Evolutionary conservation across 1,140 invertebrate species (phyloP).

Genomic region (Chlorops oryzae): DNA sequence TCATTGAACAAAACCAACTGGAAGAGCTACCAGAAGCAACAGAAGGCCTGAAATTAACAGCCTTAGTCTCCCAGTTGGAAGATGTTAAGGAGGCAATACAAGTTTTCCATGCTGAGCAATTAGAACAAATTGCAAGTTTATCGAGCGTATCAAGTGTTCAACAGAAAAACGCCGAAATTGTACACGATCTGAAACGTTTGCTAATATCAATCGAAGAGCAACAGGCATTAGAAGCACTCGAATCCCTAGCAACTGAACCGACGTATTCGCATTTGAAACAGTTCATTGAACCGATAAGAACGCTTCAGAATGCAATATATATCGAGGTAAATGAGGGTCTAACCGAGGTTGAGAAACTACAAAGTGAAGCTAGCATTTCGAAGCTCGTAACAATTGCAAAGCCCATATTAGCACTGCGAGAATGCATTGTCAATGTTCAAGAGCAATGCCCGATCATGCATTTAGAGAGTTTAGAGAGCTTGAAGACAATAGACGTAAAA

Average conservation of each 20-base stretch:
- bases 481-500: constrained; percentile 8
- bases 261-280: constrained; percentile 6
- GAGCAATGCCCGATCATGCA: constrained; percentile 22
- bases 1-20: constrained; percentile 26
- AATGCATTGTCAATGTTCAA: constrained; percentile 31
- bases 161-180: constrained; percentile 4
- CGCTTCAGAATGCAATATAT: constrained; percentile 19
- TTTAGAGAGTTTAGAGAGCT: constrained; percentile 7
- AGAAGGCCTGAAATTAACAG: constrained; percentile 31
- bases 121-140: constrained; percentile 15
- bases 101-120: constrained; percentile 14
- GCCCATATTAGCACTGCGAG: constrained; percentile 37
- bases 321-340: constrained; percentile 13
- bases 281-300: constrained; percentile 16
- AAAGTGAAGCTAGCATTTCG: constrained; percentile 15
- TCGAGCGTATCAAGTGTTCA: neutral
- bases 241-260: constrained; percentile 10
- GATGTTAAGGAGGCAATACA: constrained; percentile 25
- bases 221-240: constrained; percentile 15
- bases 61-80: constrained; percentile 27
- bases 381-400: constrained; percentile 36
- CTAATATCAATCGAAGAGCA: constrained; percentile 16
- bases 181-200: constrained; percentile 12
- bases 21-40: constrained; percentile 23
- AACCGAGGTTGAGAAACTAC: constrained; percentile 15